Base-by-base conservation (phyloP, 92 coral and sea anemone species). In the Porites cylindrica region DNA sequence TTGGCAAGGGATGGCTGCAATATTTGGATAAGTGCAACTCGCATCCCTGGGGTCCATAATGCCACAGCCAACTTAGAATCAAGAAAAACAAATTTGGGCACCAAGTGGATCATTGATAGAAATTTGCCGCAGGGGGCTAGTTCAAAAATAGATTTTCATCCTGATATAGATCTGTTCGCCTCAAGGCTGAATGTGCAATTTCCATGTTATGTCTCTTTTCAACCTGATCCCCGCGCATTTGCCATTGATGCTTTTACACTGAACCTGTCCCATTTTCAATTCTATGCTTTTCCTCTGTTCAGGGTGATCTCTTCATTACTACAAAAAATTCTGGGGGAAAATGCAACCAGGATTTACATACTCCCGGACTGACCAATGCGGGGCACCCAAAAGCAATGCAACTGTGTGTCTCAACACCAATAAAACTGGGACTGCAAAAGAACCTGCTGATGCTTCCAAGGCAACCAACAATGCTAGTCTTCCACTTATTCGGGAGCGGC, bases 1-100 rank as follows among this genome's bases (percentile, higher is more conserved):
- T 73, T 13, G 62, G 23, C 60, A 80, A 47, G 73, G 73, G 73
- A 69, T 24, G 26, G 73, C 51, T 69, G 73, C 51, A 69, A 69
- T 17, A 23, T 69, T 69, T 69, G 73, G 73, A 10, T 69, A 24
- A 32, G 73, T 32, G 73, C 73, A 10, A 32, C 53, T 24, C 51
- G 24, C 13, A 69, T 69, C 59, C 59, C 59, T 54, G 59, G 13
- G 59, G 59, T 26, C 12, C 73, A 69, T 18, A 69, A 69, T 12
- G 32, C 19, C 18, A 69, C 73, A 10, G 73, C 73, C 9, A 51
- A 69, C 18, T 69, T 69, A 24, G 73, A 69, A 24, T 69, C 73
- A 18, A 69, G 73, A 18, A 69, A 51, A 10, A 8, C 51, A 23
- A 69, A 24, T 9, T 69, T n/a, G 51, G 32, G 14, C 51, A 32